A percentile compares a stretch with the other conserved stretches of the same genome.
Evolutionary conservation across 2,113 vertebrate genomes (phyloP).

Genomic region (Pleuronectes platessa): DNA sequence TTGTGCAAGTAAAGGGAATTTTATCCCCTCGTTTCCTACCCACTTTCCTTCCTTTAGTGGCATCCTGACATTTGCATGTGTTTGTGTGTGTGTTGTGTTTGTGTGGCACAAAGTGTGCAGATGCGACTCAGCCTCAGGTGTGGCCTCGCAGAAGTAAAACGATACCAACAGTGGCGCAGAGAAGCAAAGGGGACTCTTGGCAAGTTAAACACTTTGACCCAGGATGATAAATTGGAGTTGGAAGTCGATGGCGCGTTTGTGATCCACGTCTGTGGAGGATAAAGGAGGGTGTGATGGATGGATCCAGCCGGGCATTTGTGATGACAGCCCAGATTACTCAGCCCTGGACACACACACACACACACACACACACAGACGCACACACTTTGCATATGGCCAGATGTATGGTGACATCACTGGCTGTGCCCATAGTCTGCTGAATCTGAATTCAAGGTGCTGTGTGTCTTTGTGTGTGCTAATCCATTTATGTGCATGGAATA

Average conservation of each 20-base stretch:
- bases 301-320: constrained; percentile 39
- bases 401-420: constrained; percentile 24
- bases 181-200: constrained; percentile 33
- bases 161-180: constrained; percentile 1
- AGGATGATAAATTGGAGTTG: constrained; percentile 53
- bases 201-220: constrained; percentile 39
- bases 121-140: constrained; percentile 30
- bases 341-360: constrained; percentile 19
- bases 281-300: constrained; percentile 56
- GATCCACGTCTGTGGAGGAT: constrained; percentile 45
- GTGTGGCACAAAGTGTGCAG: neutral
- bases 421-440: constrained; percentile 33
- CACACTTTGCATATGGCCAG: constrained; percentile 41
- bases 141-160: constrained; percentile 11
- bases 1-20: constrained; percentile 2
- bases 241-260: constrained; percentile 13
- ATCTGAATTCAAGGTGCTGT: neutral
- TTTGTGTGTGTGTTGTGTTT: neutral
- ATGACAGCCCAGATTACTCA: constrained; percentile 46
- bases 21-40: neutral
- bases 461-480: neutral
- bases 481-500: neutral
- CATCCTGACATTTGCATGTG: neutral
- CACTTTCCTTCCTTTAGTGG: neutral
- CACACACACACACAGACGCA: constrained; percentile 11